Evolutionary conservation across 2,113 vertebrate species (phyloP).

Genomic region (Cinclus mexicanus): DNA sequence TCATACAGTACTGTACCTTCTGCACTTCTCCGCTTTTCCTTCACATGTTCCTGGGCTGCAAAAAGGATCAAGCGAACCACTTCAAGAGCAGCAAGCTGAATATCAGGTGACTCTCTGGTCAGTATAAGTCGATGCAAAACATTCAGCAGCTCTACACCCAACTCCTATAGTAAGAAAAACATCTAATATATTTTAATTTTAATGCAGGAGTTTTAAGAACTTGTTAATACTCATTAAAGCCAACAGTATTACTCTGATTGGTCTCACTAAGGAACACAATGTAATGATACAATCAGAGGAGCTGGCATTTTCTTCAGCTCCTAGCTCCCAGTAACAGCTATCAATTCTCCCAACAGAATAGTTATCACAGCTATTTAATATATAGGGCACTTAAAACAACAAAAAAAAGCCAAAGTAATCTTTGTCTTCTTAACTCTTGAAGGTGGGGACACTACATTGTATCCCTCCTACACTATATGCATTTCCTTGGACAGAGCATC

Average conservation of each 20-base stretch:
- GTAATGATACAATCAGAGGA: not conserved
- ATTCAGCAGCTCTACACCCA: constrained; percentile 88
- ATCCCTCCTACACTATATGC: not conserved
- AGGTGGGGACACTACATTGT: not conserved
- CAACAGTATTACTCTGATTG: not conserved
- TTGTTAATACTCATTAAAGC: not conserved
- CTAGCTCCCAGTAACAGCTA: not conserved
- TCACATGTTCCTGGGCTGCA: constrained; percentile 89
- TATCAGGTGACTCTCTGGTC: constrained; percentile 83
- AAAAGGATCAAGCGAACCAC: constrained; percentile 84
- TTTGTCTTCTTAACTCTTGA: not conserved
- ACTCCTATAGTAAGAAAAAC: constrained; percentile 73
- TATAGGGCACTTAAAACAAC: not conserved
- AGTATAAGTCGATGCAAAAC: constrained; percentile 90
- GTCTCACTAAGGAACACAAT: not conserved
- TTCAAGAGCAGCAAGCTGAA: constrained; percentile 87
- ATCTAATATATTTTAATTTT: not conserved
- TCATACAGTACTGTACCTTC: constrained; percentile 77
- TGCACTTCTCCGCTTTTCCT: constrained; percentile 90
- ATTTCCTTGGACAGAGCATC: not conserved
- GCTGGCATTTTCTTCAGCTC: not conserved
- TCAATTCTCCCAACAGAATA: not conserved
- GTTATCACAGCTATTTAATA: not conserved
- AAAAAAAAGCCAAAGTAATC: not conserved
- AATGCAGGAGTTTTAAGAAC: not conserved